Conservation (phyloP, 2,797 vertebrate genomes). For the Strix occidentalis region DNA sequence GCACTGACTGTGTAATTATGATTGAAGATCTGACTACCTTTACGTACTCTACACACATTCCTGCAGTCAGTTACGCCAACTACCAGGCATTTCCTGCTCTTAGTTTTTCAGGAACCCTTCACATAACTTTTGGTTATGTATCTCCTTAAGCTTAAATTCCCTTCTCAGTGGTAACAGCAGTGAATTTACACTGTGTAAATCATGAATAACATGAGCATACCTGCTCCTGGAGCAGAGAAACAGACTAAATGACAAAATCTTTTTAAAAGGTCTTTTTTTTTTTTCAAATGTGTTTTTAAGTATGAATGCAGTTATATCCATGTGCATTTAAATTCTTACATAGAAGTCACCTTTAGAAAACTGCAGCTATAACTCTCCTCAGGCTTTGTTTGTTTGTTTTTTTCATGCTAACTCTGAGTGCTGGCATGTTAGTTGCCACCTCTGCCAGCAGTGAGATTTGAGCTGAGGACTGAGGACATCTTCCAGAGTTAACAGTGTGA, state of each 20-base stretch:
- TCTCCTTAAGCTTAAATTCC: neutral
- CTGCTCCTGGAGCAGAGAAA: neutral
- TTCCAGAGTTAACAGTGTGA: neutral
- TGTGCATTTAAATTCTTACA: neutral
- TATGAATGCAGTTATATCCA: neutral
- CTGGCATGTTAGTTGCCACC: neutral
- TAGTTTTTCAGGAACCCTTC: neutral
- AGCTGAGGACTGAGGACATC: neutral
- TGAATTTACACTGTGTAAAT: neutral
- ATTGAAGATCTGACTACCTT: constrained; percentile 5
- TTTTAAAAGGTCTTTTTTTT: neutral
- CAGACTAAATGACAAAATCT: neutral
- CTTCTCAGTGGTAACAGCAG: neutral
- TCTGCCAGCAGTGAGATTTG: neutral
- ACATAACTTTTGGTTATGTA: neutral
- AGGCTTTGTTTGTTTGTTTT: neutral
- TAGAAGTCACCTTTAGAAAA: neutral
- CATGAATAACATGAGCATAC: neutral
- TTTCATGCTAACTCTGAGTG: neutral
- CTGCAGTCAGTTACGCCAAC: neutral
- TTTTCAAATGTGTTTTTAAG: neutral
- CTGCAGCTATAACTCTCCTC: neutral
- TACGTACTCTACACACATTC: neutral
- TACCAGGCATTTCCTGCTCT: constrained; percentile 43
- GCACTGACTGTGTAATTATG: neutral